These are phyloP conservation scores for Abscondita cerata DNA, from an alignment of 2,888 invertebrate genomes.

Conservation along the genomic window DNA sequence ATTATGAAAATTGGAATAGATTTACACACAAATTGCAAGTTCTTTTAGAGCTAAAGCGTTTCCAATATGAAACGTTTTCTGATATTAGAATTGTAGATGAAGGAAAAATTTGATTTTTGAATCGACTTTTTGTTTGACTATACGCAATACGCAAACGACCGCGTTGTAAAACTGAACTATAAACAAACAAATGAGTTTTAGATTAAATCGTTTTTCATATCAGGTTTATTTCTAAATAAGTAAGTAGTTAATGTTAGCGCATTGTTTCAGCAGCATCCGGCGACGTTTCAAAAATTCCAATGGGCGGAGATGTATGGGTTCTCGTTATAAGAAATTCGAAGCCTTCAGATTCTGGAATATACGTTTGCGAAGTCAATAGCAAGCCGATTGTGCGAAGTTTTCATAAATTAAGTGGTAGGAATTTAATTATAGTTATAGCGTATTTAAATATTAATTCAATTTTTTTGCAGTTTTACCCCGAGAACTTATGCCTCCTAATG, in stretches of 20 bases:
- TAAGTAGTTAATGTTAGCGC: constrained; percentile 26
- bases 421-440: background rate
- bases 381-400: constrained; percentile 80
- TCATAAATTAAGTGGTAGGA: constrained; percentile 76
- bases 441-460: constrained; percentile 11
- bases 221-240: constrained; percentile 11
- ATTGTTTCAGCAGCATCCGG: constrained; percentile 45
- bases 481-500: constrained; percentile 67
- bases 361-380: constrained; percentile 84
- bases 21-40: constrained; percentile 32
- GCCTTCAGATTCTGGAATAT: constrained; percentile 77
- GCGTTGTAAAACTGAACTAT: constrained; percentile 31
- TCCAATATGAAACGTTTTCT: constrained; percentile 27
- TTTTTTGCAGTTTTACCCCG: constrained; percentile 67
- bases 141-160: constrained; percentile 17
- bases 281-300: constrained; percentile 52
- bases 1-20: constrained; percentile 24
- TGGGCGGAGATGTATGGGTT: constrained; percentile 86
- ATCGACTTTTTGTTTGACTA: constrained; percentile 19
- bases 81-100: constrained; percentile 32
- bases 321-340: constrained; percentile 76
- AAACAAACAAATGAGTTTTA: constrained; percentile 29
- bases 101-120: constrained; percentile 29
- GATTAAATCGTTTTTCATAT: background rate
- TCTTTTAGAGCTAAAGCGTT: constrained; percentile 21